phyloP scores from a whole-genome alignment of 2,888 invertebrate genomes.

The Apamea monoglypha region DNA sequence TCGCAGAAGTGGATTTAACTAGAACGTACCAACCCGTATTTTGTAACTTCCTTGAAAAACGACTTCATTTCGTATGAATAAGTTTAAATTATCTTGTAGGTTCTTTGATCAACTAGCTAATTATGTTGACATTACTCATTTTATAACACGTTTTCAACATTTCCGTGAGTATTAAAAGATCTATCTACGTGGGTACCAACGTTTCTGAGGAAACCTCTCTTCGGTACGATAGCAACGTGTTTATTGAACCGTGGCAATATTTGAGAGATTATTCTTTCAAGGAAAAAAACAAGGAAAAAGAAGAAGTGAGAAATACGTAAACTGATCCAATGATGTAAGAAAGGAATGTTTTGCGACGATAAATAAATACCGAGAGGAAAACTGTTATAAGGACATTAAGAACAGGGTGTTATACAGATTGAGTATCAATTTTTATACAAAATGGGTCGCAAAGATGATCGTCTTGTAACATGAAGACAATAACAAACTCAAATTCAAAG shows the following conservation, averaged over 20 bases:
- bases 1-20: neutral
- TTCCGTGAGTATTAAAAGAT: neutral
- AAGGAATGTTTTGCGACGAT: slow-evolving; percentile 7
- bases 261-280: neutral
- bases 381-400: neutral
- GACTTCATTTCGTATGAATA: slow-evolving; percentile 13
- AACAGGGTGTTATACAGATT: neutral
- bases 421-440: neutral
- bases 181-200: neutral
- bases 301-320: neutral
- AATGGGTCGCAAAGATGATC: too few relatives aligned
- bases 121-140: neutral
- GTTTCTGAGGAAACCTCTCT: neutral
- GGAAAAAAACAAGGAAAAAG: neutral
- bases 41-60: neutral
- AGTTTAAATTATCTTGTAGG: neutral
- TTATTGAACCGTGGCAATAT: slow-evolving; percentile 6
- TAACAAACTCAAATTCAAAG: neutral
- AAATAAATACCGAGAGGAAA: slow-evolving; percentile 8
- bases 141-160: neutral
- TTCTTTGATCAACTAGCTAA: slow-evolving; percentile 3
- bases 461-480: neutral
- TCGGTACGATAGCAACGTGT: neutral
- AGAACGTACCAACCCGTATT: neutral
- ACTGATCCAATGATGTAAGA: slow-evolving; percentile 2